phyloP scores from a whole-genome alignment of 2,113 vertebrate genomes.

The Crotalus horridus region DNA sequence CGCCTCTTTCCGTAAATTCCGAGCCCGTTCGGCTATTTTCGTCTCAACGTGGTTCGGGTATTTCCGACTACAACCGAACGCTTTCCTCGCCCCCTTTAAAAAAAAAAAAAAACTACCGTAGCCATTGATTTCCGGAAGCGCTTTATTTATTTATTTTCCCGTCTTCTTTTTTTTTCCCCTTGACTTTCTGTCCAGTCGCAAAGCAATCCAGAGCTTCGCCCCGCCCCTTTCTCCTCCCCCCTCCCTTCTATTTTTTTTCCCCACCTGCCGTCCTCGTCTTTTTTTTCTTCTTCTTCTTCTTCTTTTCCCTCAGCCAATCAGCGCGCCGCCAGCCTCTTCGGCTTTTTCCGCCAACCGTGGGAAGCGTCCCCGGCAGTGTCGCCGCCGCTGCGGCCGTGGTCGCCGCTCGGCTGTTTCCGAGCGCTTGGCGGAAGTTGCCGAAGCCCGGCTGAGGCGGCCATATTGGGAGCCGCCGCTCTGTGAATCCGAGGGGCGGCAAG shows the following conservation, averaged over 20 bases:
- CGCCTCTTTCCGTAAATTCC: not conserved
- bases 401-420: slow-evolving; percentile 54
- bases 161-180: not conserved
- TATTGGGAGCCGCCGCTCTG: slow-evolving; percentile 69
- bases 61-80: not conserved
- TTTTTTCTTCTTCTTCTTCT: not conserved
- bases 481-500: slow-evolving; percentile 11
- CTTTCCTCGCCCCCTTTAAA: too few relatives aligned
- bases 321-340: not conserved
- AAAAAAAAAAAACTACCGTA: not conserved
- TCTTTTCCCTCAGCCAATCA: not conserved
- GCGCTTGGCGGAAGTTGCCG: slow-evolving; percentile 67
- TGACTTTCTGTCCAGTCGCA: not conserved
- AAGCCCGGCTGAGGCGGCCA: slow-evolving; percentile 69
- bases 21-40: not conserved
- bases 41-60: not conserved
- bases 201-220: not conserved
- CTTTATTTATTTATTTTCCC: not conserved
- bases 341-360: slow-evolving; percentile 16
- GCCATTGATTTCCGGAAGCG: not conserved
- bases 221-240: not conserved
- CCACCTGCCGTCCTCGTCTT: not conserved
- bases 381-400: not conserved
- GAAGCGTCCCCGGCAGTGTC: slow-evolving; percentile 33
- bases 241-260: not conserved